Evolutionary conservation across 1,140 invertebrate genomes (phyloP), one percentile per base, ranked within the genome.

Genomic region (Thaumatotibia leucotreta): DNA sequence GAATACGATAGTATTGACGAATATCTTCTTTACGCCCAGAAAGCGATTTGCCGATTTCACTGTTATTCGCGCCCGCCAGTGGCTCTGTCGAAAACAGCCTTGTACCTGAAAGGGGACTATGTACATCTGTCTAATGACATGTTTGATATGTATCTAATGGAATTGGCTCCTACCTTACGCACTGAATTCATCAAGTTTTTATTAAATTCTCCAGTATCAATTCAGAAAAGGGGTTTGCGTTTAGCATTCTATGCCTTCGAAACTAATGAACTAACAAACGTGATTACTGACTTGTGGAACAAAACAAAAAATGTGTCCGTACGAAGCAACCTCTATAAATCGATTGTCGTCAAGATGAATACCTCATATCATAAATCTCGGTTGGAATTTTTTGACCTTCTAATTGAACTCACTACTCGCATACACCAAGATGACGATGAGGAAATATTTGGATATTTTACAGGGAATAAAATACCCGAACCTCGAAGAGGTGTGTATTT

Each of bases 81-180:
- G 4, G 79, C 84, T 6, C 65, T 86, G 10, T 10, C 70, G 31
- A 61, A 39, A 39, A 49, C 77, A 9, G 45, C 78, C 1, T 65
- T 75, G 58, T 88, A 82, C 58, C 61, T 86, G 11, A 79, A 77
- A 68, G 82, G 83, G 0, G 86, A 88, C 66, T 88, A 87, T 67
- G 68, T 83, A 4, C 71, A 70, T 0, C 82, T 50, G 49, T 83
- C 80, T 73, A 52, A 84, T 17, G 82, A 82, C 9, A 77, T 83
- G 61, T 83, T 87, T 23, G 73, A 79, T 45, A 72, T 68, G 24
- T 84, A 79, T 66, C 45, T 69, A 27, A 70, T 64, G 10, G 78
- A 84, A 31, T 62, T 88, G 5, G 77, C 80, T 17, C 58, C 63
- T 1, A 67, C 77, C 0, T 29, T 49, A 10, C 75, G 69, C 4